These are phyloP conservation scores for Panurus biarmicus DNA, from an alignment of 2,113 vertebrate species.

Conservation along the genomic window DNA sequence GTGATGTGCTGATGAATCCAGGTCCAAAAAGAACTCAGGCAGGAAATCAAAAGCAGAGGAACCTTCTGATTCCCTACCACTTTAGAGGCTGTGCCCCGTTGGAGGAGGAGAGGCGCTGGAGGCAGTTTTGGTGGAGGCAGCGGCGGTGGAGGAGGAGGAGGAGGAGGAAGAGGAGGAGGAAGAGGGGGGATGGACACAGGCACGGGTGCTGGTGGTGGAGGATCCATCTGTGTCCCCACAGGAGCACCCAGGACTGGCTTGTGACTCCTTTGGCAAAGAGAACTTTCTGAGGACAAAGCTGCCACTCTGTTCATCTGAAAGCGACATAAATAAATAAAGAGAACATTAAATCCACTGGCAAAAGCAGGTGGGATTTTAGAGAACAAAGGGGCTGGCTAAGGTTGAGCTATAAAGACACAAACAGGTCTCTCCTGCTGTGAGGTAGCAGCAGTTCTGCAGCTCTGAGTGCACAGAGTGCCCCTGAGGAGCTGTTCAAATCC, in stretches of 20 bases:
- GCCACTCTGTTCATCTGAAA: slow-evolving; percentile 21
- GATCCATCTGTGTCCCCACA: not conserved
- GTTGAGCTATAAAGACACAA: not conserved
- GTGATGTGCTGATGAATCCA: not conserved
- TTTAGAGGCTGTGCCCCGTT: slow-evolving; percentile 7
- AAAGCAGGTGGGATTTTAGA: not conserved
- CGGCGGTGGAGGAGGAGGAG: not conserved
- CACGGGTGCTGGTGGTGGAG: not conserved
- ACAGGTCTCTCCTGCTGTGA: not conserved
- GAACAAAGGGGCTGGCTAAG: not conserved
- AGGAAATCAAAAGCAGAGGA: not conserved
- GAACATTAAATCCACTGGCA: not conserved
- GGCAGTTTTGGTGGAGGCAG: slow-evolving; percentile 42
- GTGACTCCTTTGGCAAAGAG: slow-evolving; percentile 35
- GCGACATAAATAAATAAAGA: not conserved
- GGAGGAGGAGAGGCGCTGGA: slow-evolving; percentile 49
- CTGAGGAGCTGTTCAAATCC: not conserved
- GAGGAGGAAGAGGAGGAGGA: not conserved
- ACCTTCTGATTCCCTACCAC: slow-evolving; percentile 59
- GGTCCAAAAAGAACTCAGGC: not conserved
- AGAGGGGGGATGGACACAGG: not conserved
- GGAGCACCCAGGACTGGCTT: not conserved
- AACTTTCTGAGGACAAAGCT: not conserved
- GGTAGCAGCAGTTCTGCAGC: not conserved
- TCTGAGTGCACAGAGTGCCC: not conserved